Evolutionary conservation across 2,888 invertebrate species (phyloP), one percentile per base, ranked within the genome.

Genomic region (Onchidella celtica): DNA sequence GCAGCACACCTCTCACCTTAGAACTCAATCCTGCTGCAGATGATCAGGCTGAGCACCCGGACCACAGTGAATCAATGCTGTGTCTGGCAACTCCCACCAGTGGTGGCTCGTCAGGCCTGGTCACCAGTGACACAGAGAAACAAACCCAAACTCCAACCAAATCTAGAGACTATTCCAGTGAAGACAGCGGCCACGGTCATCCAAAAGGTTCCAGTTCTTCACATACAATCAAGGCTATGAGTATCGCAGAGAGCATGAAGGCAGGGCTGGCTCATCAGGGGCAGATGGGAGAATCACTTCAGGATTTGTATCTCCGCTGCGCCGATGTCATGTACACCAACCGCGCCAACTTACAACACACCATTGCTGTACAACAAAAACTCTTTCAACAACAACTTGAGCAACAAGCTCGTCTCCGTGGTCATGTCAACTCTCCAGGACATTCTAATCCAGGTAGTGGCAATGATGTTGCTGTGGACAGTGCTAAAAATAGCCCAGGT

Each of bases 291-390:
- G 91, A 91, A 70, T 90, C 91, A 0, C 86, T 92, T 36, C 92
- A 91, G 83, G 91, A 92, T 68, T 84, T 92, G 66, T 92, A 93
- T 85, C 90, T 92, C 84, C 90, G 91, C 78, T 92, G 91, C 76
- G 94, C 95, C 0, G 95, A 95, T 81, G 95, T 95, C 0, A 95
- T 96, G 95, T 96, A 96, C 93, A 96, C 96, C 24, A 95, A 96
- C 89, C 95, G 95, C 66, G 95, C 95, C 0, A 95, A 96, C 90
- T 93, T 96, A 34, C 95, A 95, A 85, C 95, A 95, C 89, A 96
- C 96, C 3, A 96, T 96, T 92, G 93, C 95, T 84, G 92, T 96
- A 47, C 96, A 96, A 89, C 96, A 96, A 87, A 95, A 96, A 89
- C 92, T 92, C 14, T 92, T 92, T 85, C 91, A 92, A 82, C 92